Evolutionary conservation across 2,888 invertebrate species (phyloP).

Genomic region (Bursaphelenchus okinawaensis): DNA sequence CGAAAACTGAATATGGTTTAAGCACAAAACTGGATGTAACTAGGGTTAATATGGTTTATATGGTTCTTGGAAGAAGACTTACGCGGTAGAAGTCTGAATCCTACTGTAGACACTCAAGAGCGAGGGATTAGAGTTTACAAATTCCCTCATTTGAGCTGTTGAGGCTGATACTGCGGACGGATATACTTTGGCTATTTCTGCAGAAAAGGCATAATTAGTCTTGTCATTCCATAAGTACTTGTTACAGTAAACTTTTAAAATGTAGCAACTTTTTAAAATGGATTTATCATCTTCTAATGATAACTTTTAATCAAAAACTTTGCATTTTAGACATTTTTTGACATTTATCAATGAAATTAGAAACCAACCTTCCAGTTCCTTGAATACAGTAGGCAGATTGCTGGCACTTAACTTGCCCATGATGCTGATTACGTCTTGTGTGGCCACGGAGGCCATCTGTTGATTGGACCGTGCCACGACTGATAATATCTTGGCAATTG

Average conservation of each 20-base stretch:
- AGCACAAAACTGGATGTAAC: no score
- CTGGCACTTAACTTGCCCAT: slow-evolving; percentile 28
- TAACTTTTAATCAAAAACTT: no score
- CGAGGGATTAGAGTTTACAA: slow-evolving; percentile 20
- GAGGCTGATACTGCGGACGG: slow-evolving; percentile 26
- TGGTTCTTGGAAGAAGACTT: no score
- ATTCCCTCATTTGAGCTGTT: slow-evolving; percentile 22
- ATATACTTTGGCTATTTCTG: slow-evolving; percentile 30
- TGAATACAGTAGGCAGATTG: slow-evolving; percentile 32
- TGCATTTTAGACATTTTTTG: no score
- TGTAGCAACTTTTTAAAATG: no score
- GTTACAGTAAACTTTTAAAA: no score
- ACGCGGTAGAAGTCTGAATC: slow-evolving; percentile 16
- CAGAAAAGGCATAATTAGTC: slow-evolving; percentile 2
- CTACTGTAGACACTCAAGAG: slow-evolving; percentile 20
- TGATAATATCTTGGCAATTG: slow-evolving; percentile 51
- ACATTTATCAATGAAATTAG: no score
- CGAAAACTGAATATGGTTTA: no score
- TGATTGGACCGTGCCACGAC: slow-evolving; percentile 40
- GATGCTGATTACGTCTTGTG: slow-evolving; percentile 37
- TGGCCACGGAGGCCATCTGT: slow-evolving; percentile 33
- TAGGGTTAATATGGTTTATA: no score
- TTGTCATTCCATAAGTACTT: slow-evolving; percentile 1
- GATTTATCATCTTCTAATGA: no score
- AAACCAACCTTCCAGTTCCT: slow-evolving; percentile 49